These are phyloP conservation scores for Vanacampus margaritifer DNA, from an alignment of 2,113 vertebrate species.

Conservation along the genomic window DNA sequence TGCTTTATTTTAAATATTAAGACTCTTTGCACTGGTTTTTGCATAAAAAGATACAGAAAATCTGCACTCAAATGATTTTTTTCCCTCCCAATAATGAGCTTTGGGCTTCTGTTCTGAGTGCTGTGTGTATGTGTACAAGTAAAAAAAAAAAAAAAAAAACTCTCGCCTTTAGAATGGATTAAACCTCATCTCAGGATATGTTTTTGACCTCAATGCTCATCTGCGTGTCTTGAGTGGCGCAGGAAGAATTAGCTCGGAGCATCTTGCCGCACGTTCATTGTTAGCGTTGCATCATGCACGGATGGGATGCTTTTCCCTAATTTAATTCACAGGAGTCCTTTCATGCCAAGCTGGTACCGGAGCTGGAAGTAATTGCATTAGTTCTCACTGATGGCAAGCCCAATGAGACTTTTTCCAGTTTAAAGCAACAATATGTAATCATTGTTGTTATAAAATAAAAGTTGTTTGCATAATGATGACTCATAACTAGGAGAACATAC, in stretches of 20 bases:
- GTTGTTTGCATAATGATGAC: neutral
- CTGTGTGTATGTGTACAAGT: neutral
- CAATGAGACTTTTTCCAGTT: neutral
- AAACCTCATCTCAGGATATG: slow-evolving; percentile 4
- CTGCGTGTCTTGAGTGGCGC: neutral
- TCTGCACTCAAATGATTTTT: neutral
- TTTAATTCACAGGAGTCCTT: slow-evolving; percentile 39
- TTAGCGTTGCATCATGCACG: slow-evolving; percentile 27
- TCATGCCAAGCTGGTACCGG: slow-evolving; percentile 34
- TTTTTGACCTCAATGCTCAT: slow-evolving; percentile 14
- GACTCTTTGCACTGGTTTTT: neutral
- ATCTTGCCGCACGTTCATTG: slow-evolving; percentile 8
- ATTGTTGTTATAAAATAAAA: neutral
- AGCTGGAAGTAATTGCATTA: slow-evolving; percentile 22
- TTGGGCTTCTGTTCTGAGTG: neutral
- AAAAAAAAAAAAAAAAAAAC: neutral
- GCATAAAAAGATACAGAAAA: neutral
- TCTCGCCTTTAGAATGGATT: slow-evolving; percentile 4
- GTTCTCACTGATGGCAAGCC: slow-evolving; percentile 18
- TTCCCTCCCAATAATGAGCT: slow-evolving; percentile 2
- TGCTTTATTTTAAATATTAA: slow-evolving; percentile 15
- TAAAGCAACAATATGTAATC: neutral
- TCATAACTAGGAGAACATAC: neutral
- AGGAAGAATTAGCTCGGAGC: slow-evolving; percentile 9
- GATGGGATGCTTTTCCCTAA: slow-evolving; percentile 18